Base-by-base conservation (phyloP, 1,140 invertebrate species). In the Euglossa dilemma region DNA sequence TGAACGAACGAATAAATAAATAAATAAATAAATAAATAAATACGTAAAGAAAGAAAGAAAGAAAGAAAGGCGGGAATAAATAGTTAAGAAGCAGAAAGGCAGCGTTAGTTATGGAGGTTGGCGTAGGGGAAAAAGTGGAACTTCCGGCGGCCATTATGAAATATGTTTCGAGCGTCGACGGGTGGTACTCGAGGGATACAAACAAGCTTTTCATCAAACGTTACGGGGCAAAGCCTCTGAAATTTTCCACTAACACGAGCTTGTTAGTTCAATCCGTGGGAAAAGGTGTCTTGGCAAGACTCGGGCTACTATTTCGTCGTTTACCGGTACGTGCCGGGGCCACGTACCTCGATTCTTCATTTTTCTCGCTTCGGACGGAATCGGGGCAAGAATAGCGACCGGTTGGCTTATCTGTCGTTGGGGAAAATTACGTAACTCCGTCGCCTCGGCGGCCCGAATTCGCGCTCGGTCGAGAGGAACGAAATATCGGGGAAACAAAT, bases 131-230 rank as follows among this genome's bases (percentile, higher is more conserved):
- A 36, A 36, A 36, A 36, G 12, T 11, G 47, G 25, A 28, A 69
- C n/a, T 47, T 63, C 36, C 45, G 36, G 25, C 25, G 23, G 47
- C 80, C 54, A 77, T 82, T 77, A 77, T 52, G 73, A 70, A 70
- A 77, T 70, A 83, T 76, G 74, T 70, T 77, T 28, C 11, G 45
- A 77, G 28, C n/a, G 52, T 67, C 16, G 23, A 23, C 16, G 80
- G 57, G 14, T 50, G 66, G 20, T 54, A 36, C 45, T 64, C 45
- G 36, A 43, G 63, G 63, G 54, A 76, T 52, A 82, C 63, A 76
- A 76, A 77, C 72, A 61, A 69, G 64, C 80, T 77, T 83, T 77
- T 83, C 80, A 77, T 83, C 80, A 63, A 83, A 77, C 64, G 80
- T 83, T 77, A 61, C 64, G 64, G 6, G 23, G 50, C 47, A 43